These are phyloP conservation scores for Metellina segmentata DNA, from an alignment of 2,888 invertebrate species.

Conservation along the genomic window DNA sequence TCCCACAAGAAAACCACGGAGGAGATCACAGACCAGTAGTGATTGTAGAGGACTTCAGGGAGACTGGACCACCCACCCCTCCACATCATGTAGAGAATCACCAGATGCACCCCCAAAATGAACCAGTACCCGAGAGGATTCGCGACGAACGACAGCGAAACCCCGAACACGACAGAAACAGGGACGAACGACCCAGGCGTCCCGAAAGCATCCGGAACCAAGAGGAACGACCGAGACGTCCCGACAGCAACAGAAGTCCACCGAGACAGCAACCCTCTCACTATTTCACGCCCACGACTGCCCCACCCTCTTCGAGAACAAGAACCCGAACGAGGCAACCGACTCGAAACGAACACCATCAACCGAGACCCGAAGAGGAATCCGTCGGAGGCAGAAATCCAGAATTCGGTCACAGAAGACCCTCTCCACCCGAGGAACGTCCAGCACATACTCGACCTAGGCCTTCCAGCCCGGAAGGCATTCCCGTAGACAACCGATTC, in stretches of 20 bases:
- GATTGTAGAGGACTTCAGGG: conserved; percentile 27
- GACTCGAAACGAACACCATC: conserved; percentile 7
- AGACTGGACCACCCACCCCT: not conserved
- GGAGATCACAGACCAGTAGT: not conserved
- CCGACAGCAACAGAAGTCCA: not conserved
- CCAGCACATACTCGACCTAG: not conserved
- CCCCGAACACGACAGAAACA: not conserved
- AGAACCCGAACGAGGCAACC: conserved; percentile 20
- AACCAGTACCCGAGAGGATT: not conserved
- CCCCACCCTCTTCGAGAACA: not conserved
- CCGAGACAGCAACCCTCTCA: not conserved
- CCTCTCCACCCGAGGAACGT: not conserved
- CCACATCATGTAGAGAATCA: not conserved
- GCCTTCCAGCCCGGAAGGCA: conserved; percentile 10
- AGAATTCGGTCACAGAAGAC: conserved; percentile 1
- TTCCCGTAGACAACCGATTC: not conserved
- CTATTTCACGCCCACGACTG: not conserved
- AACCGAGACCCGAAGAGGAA: conserved; percentile 29
- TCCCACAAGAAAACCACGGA: conserved; percentile 17
- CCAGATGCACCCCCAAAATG: not conserved
- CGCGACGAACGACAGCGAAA: not conserved
- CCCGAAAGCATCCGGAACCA: not conserved
- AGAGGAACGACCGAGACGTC: not conserved
- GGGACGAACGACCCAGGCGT: not conserved
- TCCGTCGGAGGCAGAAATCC: not conserved